Evolutionary conservation across 2,113 vertebrate species (phyloP).

Genomic region (Seriola quinqueradiata): DNA sequence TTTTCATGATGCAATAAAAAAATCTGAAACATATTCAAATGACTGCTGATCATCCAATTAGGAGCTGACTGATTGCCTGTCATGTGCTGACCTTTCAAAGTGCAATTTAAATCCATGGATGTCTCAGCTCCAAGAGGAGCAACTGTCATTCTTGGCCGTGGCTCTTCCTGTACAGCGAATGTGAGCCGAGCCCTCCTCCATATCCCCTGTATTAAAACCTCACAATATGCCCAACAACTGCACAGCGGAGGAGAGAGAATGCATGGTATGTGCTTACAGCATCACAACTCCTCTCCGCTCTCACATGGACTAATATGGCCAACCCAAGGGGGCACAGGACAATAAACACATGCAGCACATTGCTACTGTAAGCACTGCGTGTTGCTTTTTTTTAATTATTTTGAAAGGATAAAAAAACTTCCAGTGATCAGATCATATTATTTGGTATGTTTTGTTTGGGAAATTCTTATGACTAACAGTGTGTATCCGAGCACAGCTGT

Average conservation of each 20-base stretch:
- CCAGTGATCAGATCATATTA: not conserved
- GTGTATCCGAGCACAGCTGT: not conserved
- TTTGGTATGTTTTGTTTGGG: not conserved
- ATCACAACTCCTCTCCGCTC: conserved; percentile 78
- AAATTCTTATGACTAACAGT: not conserved
- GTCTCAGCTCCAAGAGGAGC: conserved; percentile 88
- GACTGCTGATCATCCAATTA: conserved; percentile 68
- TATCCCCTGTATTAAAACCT: conserved; percentile 86
- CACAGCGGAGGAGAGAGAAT: conserved; percentile 89
- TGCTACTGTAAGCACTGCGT: conserved; percentile 19
- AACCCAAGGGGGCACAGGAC: conserved; percentile 52
- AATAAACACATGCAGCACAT: conserved; percentile 50
- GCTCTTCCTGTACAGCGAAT: conserved; percentile 86
- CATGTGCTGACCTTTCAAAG: conserved; percentile 77
- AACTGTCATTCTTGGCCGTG: conserved; percentile 93
- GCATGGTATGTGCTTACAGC: conserved; percentile 88
- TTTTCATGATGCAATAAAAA: conserved; percentile 10
- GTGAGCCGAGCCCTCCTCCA: conserved; percentile 75
- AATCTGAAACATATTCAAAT: conserved; percentile 46
- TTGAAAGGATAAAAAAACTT: conserved; percentile 7
- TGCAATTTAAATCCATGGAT: conserved; percentile 84
- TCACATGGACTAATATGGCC: conserved; percentile 77
- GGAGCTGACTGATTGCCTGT: conserved; percentile 70
- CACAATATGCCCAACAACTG: conserved; percentile 93
- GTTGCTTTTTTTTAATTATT: not conserved